A percentile compares a stretch with the other conserved stretches of the same genome.
These are phyloP conservation scores for Papilio polyxenes DNA, from an alignment of 1,140 invertebrate genomes.

Conservation along the genomic window DNA sequence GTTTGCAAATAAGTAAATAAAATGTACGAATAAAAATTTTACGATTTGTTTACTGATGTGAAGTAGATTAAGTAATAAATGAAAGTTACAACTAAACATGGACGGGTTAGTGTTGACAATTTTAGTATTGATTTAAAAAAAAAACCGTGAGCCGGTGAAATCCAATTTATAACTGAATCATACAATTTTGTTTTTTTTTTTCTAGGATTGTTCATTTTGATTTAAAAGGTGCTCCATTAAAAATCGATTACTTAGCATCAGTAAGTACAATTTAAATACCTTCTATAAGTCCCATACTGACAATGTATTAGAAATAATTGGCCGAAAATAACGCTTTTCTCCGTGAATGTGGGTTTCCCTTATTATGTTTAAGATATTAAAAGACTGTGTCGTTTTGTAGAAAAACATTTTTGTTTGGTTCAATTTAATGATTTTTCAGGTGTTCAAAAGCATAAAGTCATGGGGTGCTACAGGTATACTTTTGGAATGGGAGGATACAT, in stretches of 20 bases:
- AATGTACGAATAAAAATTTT: neutral
- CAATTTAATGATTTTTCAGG: constrained; percentile 41
- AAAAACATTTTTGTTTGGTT: too few species aligned
- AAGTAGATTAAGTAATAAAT: neutral
- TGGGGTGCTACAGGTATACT: constrained; percentile 91
- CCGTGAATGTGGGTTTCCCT: too few species aligned
- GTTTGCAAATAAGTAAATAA: neutral
- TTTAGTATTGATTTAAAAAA: neutral
- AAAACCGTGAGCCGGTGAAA: neutral
- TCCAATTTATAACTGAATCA: neutral
- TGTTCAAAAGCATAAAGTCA: constrained; percentile 68
- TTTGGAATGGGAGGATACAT: constrained; percentile 96
- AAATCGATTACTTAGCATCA: constrained; percentile 60
- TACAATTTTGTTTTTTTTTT: constrained; percentile 16
- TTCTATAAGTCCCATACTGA: neutral
- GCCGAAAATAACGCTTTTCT: too few species aligned
- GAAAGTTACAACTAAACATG: neutral
- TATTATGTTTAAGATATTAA: too few species aligned
- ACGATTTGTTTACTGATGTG: neutral
- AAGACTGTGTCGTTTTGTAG: too few species aligned
- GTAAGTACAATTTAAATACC: constrained; percentile 45
- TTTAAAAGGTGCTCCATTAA: constrained; percentile 68
- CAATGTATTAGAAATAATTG: neutral
- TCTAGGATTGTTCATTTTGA: constrained; percentile 71
- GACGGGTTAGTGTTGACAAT: constrained; percentile 1